Percentiles rank a stretch among this genome's conserved stretches.
phyloP scores from a whole-genome alignment of 2,113 vertebrate genomes.

The Stegastes partitus region DNA sequence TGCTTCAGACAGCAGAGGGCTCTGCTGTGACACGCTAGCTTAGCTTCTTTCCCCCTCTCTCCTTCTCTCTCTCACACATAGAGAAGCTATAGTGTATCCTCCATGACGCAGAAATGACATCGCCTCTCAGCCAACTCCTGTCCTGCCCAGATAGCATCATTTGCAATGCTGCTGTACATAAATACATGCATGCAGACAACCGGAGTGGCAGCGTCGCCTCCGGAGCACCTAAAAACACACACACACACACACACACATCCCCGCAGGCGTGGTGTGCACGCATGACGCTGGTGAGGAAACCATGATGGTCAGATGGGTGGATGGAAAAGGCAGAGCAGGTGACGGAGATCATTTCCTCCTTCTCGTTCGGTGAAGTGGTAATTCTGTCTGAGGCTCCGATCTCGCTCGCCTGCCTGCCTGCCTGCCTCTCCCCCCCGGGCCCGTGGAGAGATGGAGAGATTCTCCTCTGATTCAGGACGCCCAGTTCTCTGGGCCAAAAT shows the following conservation, averaged over 20 bases:
- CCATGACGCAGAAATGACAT: constrained; percentile 53
- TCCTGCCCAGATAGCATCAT: constrained; percentile 56
- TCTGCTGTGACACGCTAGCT: constrained; percentile 61
- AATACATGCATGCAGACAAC: constrained; percentile 53
- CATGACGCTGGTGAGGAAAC: constrained; percentile 32
- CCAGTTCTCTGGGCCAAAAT: constrained; percentile 73
- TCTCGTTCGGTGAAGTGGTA: constrained; percentile 54
- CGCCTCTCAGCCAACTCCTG: constrained; percentile 59
- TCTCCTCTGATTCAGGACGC: constrained; percentile 73
- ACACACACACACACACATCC: constrained; percentile 16
- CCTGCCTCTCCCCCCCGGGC: constrained; percentile 49
- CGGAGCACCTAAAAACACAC: constrained; percentile 2
- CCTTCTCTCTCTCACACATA: constrained; percentile 16
- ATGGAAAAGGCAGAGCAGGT: constrained; percentile 51
- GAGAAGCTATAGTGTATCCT: constrained; percentile 31
- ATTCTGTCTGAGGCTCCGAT: constrained; percentile 60
- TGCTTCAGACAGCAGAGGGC: constrained; percentile 73
- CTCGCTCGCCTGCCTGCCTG: constrained; percentile 50
- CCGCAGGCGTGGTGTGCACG: constrained; percentile 20
- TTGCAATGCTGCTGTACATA: constrained; percentile 43
- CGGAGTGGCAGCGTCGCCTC: constrained; percentile 28
- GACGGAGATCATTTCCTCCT: constrained; percentile 56
- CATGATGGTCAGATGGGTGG: constrained; percentile 48
- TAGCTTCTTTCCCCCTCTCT: background rate
- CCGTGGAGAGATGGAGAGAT: constrained; percentile 63